Base-by-base conservation (phyloP, 2,797 vertebrate species). In the Buphagus erythrorhynchus region DNA sequence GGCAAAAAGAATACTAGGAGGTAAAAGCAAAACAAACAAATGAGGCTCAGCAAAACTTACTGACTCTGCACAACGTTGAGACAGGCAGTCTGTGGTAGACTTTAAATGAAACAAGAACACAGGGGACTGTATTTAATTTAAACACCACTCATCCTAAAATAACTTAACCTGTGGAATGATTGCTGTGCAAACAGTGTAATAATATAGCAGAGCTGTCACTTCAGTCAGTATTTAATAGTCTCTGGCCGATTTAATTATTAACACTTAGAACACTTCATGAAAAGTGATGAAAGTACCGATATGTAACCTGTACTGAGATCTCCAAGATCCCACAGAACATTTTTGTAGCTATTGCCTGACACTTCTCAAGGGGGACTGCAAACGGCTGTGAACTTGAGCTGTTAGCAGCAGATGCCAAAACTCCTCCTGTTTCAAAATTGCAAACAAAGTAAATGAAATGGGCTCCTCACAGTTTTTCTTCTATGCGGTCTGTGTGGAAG, bases 81-180 rank as follows among this genome's bases (percentile, higher is more conserved):
- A 42, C 51, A 43, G 82, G 66, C 45, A 66, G 65, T 35, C 78
- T 84, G 71, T 82, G 52, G 75, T 33, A 94, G 79, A 73, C 42
- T 90, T 92, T 68, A 96, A 93, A 88, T 93, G 82, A 94, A 93
- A 91, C 31, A 90, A 94, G 89, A 91, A 63, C 93, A 88, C 79
- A 75, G 46, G 91, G 85, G 95, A 94, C 93, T 94, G 63, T 80
- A 61, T 86, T 90, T 95, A 95, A 96, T 92, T 96, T 96, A 94
- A 96, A 93, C 91, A 95, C 72, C 33, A 86, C 79, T 96, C 89
- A 91, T 90, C 87, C 82, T 93, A 95, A 95, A 96, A 91, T 93
- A 94, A 95, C 90, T 92, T 90, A 95, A 93, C 91, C 85, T 90
- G 79, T 28, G 36, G 91, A 96, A 91, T 91, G 91, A 88, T 88